Conservation (phyloP, 2,888 invertebrate species). For the Zygogramma bicolorata region DNA sequence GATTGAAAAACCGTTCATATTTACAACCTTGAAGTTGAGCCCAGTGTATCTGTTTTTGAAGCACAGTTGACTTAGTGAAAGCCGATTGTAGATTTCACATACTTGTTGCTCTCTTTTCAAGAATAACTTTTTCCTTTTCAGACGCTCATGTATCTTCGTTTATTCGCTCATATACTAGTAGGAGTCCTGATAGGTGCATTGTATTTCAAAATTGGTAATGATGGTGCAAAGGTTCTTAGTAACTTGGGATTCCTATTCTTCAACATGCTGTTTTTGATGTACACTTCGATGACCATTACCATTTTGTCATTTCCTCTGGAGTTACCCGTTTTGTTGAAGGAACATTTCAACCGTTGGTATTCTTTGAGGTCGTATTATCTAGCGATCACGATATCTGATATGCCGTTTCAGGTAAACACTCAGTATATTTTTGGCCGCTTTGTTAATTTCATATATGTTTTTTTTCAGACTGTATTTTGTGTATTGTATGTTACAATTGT, state of each 20-base stretch:
- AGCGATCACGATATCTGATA: conserved; percentile 94
- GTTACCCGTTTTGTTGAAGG: conserved; percentile 93
- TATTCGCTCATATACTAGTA: conserved; percentile 93
- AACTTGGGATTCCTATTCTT: conserved; percentile 98
- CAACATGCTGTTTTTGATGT: conserved; percentile 98
- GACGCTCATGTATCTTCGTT: conserved; percentile 94
- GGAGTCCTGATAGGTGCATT: conserved; percentile 94
- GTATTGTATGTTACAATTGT: conserved; percentile 92
- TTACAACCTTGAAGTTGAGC: no score
- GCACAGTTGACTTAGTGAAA: no score
- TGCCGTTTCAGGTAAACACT: conserved; percentile 92
- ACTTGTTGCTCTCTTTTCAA: no score
- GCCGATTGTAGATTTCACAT: no score
- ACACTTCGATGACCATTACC: conserved; percentile 99
- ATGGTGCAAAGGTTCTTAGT: conserved; percentile 94
- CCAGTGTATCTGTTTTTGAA: no score
- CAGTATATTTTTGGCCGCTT: background rate
- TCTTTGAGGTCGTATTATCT: conserved; percentile 94
- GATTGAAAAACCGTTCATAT: no score
- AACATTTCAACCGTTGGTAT: conserved; percentile 98
- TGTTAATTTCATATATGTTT: conserved; percentile 19
- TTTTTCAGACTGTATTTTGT: conserved; percentile 90
- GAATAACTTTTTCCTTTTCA: conserved; percentile 67
- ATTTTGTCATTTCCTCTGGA: conserved; percentile 97
- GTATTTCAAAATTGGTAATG: conserved; percentile 96